Conservation (phyloP, 2,888 invertebrate species). For the Tenthredo amoena region DNA sequence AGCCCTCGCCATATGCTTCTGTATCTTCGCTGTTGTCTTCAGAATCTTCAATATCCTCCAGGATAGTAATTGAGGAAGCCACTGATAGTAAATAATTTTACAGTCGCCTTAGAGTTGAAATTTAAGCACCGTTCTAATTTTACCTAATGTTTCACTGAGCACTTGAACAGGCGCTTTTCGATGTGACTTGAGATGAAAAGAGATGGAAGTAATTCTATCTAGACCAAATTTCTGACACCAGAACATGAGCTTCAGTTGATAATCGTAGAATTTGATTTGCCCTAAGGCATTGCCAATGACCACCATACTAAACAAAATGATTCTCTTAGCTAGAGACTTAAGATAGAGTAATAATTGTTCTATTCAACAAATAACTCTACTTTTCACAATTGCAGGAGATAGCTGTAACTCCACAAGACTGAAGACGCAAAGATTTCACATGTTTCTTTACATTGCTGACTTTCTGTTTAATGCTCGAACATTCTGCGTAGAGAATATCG, state of each 20-base stretch:
- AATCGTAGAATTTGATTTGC: conserved; percentile 82
- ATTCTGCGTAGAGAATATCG: neutral
- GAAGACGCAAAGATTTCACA: conserved; percentile 63
- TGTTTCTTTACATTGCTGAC: conserved; percentile 57
- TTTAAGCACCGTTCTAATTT: neutral
- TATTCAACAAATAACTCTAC: conserved; percentile 57
- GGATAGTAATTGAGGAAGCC: conserved; percentile 9
- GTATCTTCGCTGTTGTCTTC: conserved; percentile 20
- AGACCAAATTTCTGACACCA: conserved; percentile 80
- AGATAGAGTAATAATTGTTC: neutral
- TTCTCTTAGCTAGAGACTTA: conserved; percentile 22
- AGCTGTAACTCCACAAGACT: conserved; percentile 63
- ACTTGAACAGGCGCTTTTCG: conserved; percentile 53
- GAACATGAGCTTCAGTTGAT: conserved; percentile 81
- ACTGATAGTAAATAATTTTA: conserved; percentile 5
- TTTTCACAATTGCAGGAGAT: conserved; percentile 60
- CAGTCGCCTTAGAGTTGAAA: neutral
- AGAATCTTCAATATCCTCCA: conserved; percentile 8
- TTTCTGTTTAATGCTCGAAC: neutral
- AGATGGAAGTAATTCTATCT: conserved; percentile 79
- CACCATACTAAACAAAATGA: conserved; percentile 77
- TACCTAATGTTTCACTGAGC: conserved; percentile 42
- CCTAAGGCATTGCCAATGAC: conserved; percentile 81
- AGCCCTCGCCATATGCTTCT: conserved; percentile 11
- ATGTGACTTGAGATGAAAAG: conserved; percentile 77